Conservation (phyloP, 2,113 vertebrate species). For the Chionodraco myersi region DNA sequence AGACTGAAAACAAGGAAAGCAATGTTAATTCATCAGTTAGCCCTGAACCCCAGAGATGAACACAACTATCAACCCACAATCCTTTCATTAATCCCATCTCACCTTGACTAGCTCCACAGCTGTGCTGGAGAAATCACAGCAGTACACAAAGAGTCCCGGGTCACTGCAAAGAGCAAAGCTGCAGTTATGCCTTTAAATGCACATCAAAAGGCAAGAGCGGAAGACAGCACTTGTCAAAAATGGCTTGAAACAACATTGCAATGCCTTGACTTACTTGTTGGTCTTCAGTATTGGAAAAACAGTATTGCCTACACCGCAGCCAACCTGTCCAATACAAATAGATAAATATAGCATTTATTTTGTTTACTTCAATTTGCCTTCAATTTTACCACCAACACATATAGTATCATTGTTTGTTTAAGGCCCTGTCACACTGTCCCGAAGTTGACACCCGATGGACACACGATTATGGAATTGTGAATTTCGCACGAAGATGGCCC, state of each 20-base stretch:
- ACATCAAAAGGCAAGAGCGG: background rate
- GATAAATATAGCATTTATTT: background rate
- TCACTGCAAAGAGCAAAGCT: conserved; percentile 84
- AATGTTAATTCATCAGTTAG: conserved; percentile 14
- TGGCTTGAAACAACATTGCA: background rate
- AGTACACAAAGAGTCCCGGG: conserved; percentile 94
- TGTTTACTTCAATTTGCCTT: background rate
- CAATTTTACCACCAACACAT: background rate
- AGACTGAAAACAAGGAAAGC: conserved; percentile 77
- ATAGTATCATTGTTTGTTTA: background rate
- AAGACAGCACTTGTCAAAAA: background rate
- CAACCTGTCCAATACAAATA: conserved; percentile 86
- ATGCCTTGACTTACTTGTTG: conserved; percentile 89
- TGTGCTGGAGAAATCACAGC: conserved; percentile 94
- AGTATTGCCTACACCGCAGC: conserved; percentile 97
- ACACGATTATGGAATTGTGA: too few relatives aligned
- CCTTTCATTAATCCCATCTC: conserved; percentile 47
- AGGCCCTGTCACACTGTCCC: too few relatives aligned
- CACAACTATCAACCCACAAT: background rate
- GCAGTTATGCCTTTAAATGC: background rate
- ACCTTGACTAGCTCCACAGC: conserved; percentile 95
- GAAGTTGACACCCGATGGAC: too few relatives aligned
- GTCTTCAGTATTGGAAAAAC: conserved; percentile 98
- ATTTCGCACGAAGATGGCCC: too few relatives aligned
- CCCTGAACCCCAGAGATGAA: background rate